Conservation (phyloP, 2,797 vertebrate genomes). For the Dermochelys coriacea region DNA sequence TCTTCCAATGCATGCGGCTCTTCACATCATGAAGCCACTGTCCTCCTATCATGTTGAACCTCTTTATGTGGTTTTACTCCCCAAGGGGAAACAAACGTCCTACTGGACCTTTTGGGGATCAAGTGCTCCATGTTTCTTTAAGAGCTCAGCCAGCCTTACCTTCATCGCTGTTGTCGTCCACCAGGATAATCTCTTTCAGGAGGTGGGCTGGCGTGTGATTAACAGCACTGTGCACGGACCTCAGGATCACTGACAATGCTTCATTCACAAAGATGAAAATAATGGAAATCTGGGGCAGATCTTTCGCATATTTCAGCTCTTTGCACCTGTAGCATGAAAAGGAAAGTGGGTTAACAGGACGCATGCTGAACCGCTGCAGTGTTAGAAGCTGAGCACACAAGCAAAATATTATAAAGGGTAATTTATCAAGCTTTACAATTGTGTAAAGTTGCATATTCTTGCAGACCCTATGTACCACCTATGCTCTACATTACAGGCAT, state of each 20-base stretch:
- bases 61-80: not conserved
- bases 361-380: fast-evolving
- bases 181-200: constrained; percentile 96
- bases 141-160: constrained; percentile 77
- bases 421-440: fast-evolving
- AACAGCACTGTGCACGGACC: constrained; percentile 95
- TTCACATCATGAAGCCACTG: fast-evolving
- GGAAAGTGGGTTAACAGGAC: not conserved
- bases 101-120: not conserved
- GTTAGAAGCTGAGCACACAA: fast-evolving
- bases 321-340: constrained; percentile 85
- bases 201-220: constrained; percentile 95
- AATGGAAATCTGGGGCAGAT: constrained; percentile 95
- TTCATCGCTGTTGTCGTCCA: constrained; percentile 97
- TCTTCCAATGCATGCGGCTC: fast-evolving
- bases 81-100: not conserved
- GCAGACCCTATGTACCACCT: fast-evolving
- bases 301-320: constrained; percentile 89
- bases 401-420: fast-evolving
- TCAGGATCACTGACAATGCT: constrained; percentile 96
- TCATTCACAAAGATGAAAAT: constrained; percentile 99
- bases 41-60: fast-evolving
- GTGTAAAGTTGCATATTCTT: fast-evolving
- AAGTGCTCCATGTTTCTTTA: not conserved
- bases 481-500: not conserved